These are phyloP conservation scores for Brachionus angularis DNA, from an alignment of 1,140 invertebrate genomes.

Conservation along the genomic window DNA sequence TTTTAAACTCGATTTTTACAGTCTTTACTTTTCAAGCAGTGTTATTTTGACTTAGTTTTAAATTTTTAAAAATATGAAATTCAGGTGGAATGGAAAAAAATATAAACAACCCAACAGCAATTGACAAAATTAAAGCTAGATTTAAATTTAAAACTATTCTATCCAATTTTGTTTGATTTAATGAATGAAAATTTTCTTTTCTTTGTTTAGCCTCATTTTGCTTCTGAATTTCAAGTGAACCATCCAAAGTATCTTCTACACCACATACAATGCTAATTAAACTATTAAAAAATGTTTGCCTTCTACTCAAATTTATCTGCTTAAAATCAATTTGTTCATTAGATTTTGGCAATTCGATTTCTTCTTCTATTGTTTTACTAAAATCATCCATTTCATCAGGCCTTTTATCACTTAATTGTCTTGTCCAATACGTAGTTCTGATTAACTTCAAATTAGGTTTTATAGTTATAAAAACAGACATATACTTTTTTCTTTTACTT, in stretches of 20 bases:
- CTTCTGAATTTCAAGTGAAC: neutral
- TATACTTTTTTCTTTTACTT: neutral
- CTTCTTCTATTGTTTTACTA: no score
- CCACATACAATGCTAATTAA: slow-evolving; percentile 15
- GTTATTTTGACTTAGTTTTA: no score
- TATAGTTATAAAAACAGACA: neutral
- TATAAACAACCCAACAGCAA: slow-evolving; percentile 22
- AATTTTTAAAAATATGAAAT: slow-evolving; percentile 24
- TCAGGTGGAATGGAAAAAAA: slow-evolving; percentile 35
- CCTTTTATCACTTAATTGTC: slow-evolving; percentile 10
- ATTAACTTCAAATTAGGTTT: slow-evolving; percentile 7
- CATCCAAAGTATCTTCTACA: no score
- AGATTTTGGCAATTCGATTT: no score
- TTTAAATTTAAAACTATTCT: slow-evolving; percentile 29
- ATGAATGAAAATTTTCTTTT: slow-evolving; percentile 33
- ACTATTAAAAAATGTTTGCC: neutral
- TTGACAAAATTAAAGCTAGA: neutral
- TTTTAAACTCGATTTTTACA: no score
- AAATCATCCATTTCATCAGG: no score
- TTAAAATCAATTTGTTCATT: no score
- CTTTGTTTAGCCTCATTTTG: slow-evolving; percentile 6
- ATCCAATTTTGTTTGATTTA: slow-evolving; percentile 25
- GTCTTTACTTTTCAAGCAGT: no score
- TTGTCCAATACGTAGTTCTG: slow-evolving; percentile 36
- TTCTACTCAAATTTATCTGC: neutral